These are phyloP conservation scores for Drosophila longiperda DNA, from an alignment of 2,888 invertebrate species.

Conservation along the genomic window DNA sequence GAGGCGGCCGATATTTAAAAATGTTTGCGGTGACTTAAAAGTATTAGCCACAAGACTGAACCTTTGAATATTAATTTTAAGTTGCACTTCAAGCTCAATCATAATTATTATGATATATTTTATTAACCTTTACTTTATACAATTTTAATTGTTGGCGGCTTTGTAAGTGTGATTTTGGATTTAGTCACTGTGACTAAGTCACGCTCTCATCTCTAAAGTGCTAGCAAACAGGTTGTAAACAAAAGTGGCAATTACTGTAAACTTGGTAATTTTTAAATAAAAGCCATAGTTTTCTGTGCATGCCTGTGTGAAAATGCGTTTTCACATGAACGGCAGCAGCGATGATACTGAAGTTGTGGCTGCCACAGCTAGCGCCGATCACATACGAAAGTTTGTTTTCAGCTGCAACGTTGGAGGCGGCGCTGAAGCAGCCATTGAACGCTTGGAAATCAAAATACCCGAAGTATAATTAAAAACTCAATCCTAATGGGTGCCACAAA, in stretches of 20 bases:
- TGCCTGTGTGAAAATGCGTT: conserved; percentile 76
- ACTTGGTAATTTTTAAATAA: conserved; percentile 28
- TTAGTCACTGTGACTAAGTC: neutral
- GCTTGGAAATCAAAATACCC: conserved; percentile 93
- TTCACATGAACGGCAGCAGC: conserved; percentile 87
- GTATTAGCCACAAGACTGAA: neutral
- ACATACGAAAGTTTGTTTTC: conserved; percentile 93
- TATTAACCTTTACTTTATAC: neutral
- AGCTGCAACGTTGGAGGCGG: conserved; percentile 85
- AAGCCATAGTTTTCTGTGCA: conserved; percentile 19
- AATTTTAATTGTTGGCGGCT: too few relatives aligned
- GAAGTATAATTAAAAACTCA: conserved; percentile 86
- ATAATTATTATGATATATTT: neutral
- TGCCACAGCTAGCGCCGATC: conserved; percentile 85
- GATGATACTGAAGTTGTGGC: conserved; percentile 66
- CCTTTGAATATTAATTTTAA: neutral
- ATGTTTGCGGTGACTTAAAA: neutral
- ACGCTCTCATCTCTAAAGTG: conserved; percentile 33
- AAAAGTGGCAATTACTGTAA: conserved; percentile 37
- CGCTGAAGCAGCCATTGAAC: conserved; percentile 55
- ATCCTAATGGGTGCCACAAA: neutral
- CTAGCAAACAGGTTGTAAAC: conserved; percentile 69
- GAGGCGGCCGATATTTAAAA: neutral
- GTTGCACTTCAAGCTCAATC: neutral
- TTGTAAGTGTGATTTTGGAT: conserved; percentile 21